Conservation (phyloP, 2,113 vertebrate genomes). For the Microcebus lehilahytsara region DNA sequence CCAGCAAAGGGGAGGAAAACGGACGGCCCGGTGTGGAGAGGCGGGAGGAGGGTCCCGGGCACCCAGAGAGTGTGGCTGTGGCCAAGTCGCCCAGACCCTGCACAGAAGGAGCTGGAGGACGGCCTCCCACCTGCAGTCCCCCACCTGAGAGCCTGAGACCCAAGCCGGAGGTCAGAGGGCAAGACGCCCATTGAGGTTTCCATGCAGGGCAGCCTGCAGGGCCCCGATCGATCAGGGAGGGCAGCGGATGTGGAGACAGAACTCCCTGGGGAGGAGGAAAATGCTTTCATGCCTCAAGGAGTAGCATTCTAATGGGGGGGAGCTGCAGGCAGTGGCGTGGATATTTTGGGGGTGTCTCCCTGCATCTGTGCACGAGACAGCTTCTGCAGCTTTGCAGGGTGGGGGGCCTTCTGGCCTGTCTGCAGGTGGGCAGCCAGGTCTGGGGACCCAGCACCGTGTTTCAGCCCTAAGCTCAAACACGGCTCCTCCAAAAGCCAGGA, state of each 20-base stretch:
- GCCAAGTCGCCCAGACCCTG: fast-evolving
- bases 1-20: background rate
- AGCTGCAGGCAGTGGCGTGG: background rate
- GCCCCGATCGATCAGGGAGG: background rate
- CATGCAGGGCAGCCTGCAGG: background rate
- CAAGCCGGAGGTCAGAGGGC: background rate
- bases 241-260: background rate
- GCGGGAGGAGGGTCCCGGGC: fast-evolving
- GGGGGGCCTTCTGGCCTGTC: background rate
- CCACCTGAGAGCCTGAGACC: background rate
- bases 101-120: background rate
- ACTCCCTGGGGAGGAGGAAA: background rate
- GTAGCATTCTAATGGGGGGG: background rate
- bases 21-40: background rate
- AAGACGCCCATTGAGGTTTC: background rate
- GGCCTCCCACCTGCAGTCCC: background rate
- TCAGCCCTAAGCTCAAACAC: background rate
- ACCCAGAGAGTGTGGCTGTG: background rate
- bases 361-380: background rate
- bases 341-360: background rate
- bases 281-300: too few species aligned
- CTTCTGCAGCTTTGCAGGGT: background rate
- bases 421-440: background rate
- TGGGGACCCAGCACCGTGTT: background rate
- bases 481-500: background rate